Percentiles rank a stretch among this genome's conserved stretches.
Evolutionary conservation across 2,797 vertebrate genomes (phyloP).

Genomic region (Eospalax fontanierii): DNA sequence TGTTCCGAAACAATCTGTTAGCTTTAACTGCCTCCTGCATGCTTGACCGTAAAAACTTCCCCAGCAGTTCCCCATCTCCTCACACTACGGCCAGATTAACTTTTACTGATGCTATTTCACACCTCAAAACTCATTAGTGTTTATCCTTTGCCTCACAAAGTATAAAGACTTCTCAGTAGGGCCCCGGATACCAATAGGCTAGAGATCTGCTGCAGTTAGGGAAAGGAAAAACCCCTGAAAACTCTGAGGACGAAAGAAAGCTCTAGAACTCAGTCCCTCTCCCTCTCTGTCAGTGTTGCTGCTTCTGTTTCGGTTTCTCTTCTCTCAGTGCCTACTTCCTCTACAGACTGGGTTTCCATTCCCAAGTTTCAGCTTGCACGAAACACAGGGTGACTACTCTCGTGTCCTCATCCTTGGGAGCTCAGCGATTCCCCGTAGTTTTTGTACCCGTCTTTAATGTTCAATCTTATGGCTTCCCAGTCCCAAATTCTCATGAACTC

Average conservation of each 20-base stretch:
- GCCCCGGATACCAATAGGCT: background rate
- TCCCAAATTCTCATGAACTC: conserved; percentile 10
- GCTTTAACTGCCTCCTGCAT: background rate
- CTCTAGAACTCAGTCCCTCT: conserved; percentile 12
- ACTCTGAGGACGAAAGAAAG: conserved; percentile 25
- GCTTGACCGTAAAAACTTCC: conserved; percentile 37
- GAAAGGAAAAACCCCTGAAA: background rate
- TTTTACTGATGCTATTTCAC: conserved; percentile 4
- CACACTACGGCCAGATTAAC: conserved; percentile 16
- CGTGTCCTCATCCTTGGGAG: background rate
- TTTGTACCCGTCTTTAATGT: background rate
- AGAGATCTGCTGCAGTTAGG: conserved; percentile 11
- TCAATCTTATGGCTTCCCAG: conserved; percentile 41
- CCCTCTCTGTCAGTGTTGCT: background rate
- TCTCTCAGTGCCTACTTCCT: conserved; percentile 61
- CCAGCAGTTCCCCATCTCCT: conserved; percentile 21
- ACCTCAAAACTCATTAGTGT: conserved; percentile 59
- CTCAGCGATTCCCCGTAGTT: background rate
- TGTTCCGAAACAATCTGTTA: background rate
- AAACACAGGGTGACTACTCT: background rate
- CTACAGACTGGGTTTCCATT: conserved; percentile 65
- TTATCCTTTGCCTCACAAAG: conserved; percentile 5
- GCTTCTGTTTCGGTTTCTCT: conserved; percentile 76
- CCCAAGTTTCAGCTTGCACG: conserved; percentile 9
- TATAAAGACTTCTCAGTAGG: conserved; percentile 54